These are phyloP conservation scores for Pocota personata DNA, from an alignment of 2,888 invertebrate genomes.

Conservation along the genomic window DNA sequence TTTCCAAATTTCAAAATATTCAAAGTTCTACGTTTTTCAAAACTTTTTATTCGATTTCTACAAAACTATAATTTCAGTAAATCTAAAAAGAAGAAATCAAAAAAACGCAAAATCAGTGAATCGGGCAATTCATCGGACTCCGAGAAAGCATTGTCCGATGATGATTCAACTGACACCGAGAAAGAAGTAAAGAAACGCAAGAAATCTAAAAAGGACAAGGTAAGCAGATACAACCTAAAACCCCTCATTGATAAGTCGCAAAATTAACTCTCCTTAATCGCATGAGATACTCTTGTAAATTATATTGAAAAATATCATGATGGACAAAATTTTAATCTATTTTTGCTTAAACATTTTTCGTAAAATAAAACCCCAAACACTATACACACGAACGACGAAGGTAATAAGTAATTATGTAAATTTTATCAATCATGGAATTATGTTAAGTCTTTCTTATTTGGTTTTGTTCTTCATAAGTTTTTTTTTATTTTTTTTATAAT, in stretches of 20 bases:
- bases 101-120: constrained; percentile 83
- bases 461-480: constrained; percentile 27
- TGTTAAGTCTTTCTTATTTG: constrained; percentile 25
- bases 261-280: constrained; percentile 65
- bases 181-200: constrained; percentile 81
- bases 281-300: constrained; percentile 76
- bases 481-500: neutral
- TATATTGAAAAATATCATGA: constrained; percentile 62
- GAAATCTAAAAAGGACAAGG: constrained; percentile 82
- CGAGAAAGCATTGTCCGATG: constrained; percentile 81
- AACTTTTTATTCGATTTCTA: neutral
- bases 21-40: neutral
- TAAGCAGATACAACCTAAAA: constrained; percentile 71
- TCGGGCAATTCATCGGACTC: constrained; percentile 81
- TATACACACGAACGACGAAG: constrained; percentile 72
- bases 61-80: constrained; percentile 65
- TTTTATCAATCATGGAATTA: constrained; percentile 64
- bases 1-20: neutral
- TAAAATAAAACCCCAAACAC: constrained; percentile 71
- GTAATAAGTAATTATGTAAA: constrained; percentile 70
- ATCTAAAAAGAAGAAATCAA: constrained; percentile 84
- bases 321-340: constrained; percentile 73
- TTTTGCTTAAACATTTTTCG: constrained; percentile 73
- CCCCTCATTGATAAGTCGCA: constrained; percentile 35
- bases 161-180: constrained; percentile 82